phyloP scores from a whole-genome alignment of 2,113 vertebrate genomes.

The Artemisiospiza belli region DNA sequence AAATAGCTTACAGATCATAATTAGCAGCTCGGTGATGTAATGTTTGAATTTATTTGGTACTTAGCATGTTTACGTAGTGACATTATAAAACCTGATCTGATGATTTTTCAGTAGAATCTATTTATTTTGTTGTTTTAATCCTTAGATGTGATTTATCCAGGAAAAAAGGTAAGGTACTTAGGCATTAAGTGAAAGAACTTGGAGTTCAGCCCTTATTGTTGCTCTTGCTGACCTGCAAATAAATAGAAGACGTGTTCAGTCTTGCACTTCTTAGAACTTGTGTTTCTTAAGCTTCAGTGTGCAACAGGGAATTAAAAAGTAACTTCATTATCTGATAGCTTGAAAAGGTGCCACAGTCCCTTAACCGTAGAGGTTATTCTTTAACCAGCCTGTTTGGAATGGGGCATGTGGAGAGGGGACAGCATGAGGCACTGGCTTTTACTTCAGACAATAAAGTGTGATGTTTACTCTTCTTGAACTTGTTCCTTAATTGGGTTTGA shows the following conservation, averaged over 20 bases:
- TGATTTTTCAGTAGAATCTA: neutral
- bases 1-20: neutral
- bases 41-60: neutral
- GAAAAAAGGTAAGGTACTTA: neutral
- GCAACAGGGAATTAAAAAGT: constrained; percentile 14
- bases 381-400: neutral
- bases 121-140: neutral
- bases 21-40: neutral
- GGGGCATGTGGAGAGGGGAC: neutral
- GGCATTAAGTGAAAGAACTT: neutral
- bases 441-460: neutral
- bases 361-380: neutral
- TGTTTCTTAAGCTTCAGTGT: neutral
- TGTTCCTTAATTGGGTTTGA: neutral
- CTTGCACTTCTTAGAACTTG: neutral
- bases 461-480: neutral
- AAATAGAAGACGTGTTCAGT: neutral
- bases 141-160: neutral
- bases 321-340: constrained; percentile 1
- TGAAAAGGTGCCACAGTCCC: neutral
- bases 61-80: neutral
- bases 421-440: neutral
- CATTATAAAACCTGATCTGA: neutral
- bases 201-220: neutral
- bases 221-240: neutral